A percentile compares a stretch with the other conserved stretches of the same genome.
phyloP scores from a whole-genome alignment of 2,113 vertebrate species.

The Cepphus grylle region DNA sequence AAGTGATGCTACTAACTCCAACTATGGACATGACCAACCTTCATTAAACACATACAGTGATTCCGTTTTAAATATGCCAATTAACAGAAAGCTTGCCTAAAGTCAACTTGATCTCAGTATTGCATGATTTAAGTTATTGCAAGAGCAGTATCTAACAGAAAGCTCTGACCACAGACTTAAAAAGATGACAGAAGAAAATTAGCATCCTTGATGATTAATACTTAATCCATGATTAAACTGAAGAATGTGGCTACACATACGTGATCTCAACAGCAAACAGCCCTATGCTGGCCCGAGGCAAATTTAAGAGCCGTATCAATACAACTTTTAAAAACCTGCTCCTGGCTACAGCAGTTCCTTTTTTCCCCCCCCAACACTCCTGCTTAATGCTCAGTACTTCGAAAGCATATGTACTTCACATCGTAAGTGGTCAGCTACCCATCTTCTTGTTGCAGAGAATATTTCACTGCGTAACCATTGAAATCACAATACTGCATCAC shows the following conservation, averaged over 20 bases:
- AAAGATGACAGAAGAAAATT: not conserved
- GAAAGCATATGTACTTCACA: not conserved
- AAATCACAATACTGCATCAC: not conserved
- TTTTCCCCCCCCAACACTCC: accelerated
- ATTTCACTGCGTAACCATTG: not conserved
- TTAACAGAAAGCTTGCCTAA: not conserved
- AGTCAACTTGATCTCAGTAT: not conserved
- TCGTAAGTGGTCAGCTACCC: not conserved
- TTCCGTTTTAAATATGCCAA: not conserved
- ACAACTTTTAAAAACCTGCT: not conserved
- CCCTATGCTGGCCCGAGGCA: not conserved
- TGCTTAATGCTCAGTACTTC: not conserved
- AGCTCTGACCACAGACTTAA: not conserved
- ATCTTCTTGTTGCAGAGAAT: not conserved
- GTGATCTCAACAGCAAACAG: not conserved
- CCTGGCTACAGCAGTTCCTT: not conserved
- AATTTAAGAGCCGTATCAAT: not conserved
- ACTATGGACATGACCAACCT: not conserved
- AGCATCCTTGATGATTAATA: not conserved
- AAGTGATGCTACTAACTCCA: not conserved
- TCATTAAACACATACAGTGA: not conserved
- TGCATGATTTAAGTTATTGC: not conserved
- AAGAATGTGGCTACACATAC: not conserved
- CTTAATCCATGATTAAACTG: not conserved
- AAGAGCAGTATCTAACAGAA: not conserved